Percentiles rank a stretch among this genome's conserved stretches.
phyloP scores from a whole-genome alignment of 2,113 vertebrate genomes.

The Nothocercus julius region DNA sequence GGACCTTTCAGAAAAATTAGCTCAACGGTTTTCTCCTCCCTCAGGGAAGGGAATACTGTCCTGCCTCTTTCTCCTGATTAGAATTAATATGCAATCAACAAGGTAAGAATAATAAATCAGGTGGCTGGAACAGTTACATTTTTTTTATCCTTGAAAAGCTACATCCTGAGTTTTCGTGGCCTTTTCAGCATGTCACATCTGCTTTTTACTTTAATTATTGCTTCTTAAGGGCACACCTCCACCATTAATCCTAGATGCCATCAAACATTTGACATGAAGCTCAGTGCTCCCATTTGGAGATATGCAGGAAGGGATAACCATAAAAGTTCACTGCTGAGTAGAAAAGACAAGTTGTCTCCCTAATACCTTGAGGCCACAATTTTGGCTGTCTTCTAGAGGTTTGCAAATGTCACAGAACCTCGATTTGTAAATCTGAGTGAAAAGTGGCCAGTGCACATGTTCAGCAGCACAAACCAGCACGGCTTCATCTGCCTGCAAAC shows the following conservation, averaged over 20 bases:
- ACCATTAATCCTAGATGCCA: background rate
- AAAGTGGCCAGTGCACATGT: background rate
- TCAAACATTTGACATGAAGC: background rate
- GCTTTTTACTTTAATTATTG: background rate
- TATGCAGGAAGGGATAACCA: background rate
- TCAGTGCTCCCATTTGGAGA: background rate
- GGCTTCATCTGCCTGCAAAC: background rate
- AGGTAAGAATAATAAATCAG: background rate
- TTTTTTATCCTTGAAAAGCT: background rate
- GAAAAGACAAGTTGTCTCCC: background rate
- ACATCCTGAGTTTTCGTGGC: background rate
- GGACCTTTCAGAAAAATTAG: background rate
- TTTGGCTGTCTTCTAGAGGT: background rate
- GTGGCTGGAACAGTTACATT: background rate
- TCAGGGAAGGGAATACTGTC: too few species aligned
- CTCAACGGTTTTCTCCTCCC: background rate
- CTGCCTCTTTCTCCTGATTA: background rate
- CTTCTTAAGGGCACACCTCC: background rate
- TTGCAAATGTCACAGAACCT: background rate
- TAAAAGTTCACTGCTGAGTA: background rate
- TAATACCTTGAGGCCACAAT: background rate
- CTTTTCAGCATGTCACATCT: background rate
- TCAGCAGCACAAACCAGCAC: background rate
- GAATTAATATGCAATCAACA: background rate
- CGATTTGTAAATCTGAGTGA: background rate